phyloP scores from a whole-genome alignment of 1,140 invertebrate species.

The Hesperophylax magnus region DNA sequence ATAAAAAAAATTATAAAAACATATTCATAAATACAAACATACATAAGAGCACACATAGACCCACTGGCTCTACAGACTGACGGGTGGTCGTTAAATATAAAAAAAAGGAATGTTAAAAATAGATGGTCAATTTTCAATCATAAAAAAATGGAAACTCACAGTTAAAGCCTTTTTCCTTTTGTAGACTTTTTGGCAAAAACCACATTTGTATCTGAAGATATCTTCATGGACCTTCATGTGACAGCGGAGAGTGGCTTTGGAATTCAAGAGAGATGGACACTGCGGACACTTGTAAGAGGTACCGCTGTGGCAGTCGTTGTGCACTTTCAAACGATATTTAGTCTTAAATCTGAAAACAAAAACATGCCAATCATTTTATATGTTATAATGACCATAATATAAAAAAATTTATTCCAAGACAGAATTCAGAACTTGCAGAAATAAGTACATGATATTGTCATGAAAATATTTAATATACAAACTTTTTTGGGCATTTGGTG shows the following conservation, averaged over 20 bases:
- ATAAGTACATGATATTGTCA: neutral
- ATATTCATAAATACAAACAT: too few relatives aligned
- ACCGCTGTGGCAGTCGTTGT: constrained; percentile 45
- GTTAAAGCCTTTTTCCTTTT: constrained; percentile 54
- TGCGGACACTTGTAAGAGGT: constrained; percentile 49
- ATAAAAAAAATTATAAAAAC: too few relatives aligned
- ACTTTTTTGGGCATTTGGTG: constrained; percentile 47
- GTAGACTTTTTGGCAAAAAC: constrained; percentile 54
- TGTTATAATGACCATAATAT: neutral
- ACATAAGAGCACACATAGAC: too few relatives aligned
- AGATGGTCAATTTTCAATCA: too few relatives aligned
- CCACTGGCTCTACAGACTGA: too few relatives aligned
- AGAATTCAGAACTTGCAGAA: neutral
- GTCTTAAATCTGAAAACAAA: constrained; percentile 27
- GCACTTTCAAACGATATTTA: neutral
- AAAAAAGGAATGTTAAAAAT: too few relatives aligned
- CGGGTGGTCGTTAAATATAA: too few relatives aligned
- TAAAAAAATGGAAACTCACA: constrained; percentile 16
- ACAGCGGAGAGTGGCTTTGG: constrained; percentile 41
- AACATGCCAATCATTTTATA: neutral
- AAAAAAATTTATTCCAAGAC: neutral
- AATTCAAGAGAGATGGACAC: constrained; percentile 52
- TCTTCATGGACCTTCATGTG: constrained; percentile 52
- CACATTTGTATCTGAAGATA: constrained; percentile 43
- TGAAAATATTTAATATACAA: neutral